Conservation (phyloP, 2,113 vertebrate genomes). For the Oncorhynchus tshawytscha region DNA sequence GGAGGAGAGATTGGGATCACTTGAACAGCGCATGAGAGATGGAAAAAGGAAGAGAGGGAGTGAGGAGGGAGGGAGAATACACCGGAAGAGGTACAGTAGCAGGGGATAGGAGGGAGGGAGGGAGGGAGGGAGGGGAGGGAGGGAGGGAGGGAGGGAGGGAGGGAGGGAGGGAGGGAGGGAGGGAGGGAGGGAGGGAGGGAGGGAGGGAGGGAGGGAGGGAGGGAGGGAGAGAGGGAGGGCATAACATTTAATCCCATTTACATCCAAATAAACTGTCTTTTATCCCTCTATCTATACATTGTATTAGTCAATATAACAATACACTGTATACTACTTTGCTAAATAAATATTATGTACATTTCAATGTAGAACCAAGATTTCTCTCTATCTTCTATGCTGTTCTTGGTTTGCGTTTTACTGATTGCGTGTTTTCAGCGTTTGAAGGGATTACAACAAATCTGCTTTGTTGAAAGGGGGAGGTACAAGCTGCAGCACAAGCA, state of each 20-base stretch:
- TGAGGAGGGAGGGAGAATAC: too few species aligned
- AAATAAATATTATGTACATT: neutral
- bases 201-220: too few species aligned
- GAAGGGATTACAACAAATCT: constrained; percentile 46
- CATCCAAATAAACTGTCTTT: constrained; percentile 41
- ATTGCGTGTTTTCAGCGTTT: constrained; percentile 32
- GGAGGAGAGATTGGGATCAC: constrained; percentile 14
- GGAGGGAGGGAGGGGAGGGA: too few species aligned
- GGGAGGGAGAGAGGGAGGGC: constrained; percentile 3
- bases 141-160: too few species aligned
- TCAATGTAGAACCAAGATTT: neutral
- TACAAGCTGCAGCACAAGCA: constrained; percentile 17
- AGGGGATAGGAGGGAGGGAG: neutral
- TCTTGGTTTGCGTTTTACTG: constrained; percentile 3
- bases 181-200: neutral
- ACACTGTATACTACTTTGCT: neutral
- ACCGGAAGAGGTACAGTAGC: neutral
- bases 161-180: neutral
- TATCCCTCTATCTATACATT: neutral
- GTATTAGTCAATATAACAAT: constrained; percentile 11
- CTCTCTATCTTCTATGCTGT: neutral
- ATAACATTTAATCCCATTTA: constrained; percentile 58
- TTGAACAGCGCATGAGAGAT: constrained; percentile 13
- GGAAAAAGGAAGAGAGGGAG: constrained; percentile 25
- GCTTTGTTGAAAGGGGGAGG: constrained; percentile 34